Evolutionary conservation across 1,140 invertebrate genomes (phyloP).

Genomic region (Leptoteleia sp.): DNA sequence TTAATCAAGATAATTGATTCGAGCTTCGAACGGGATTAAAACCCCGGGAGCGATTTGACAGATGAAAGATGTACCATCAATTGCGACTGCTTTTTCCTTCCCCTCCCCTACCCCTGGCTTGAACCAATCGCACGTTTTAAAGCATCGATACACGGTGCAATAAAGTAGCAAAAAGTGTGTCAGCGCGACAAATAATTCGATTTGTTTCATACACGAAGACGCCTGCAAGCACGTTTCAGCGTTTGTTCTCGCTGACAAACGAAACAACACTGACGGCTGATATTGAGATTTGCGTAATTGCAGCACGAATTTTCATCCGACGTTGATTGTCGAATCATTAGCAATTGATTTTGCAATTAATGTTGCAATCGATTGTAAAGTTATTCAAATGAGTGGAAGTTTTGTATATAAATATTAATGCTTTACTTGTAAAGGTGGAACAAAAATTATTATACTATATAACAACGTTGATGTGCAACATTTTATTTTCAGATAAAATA

Average conservation of each 20-base stretch:
- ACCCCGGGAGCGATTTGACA: constrained; percentile 36
- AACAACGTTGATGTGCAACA: too few relatives aligned
- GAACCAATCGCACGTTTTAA: constrained; percentile 26
- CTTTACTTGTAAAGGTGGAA: too few relatives aligned
- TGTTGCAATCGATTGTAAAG: neutral
- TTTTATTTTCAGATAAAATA: too few relatives aligned
- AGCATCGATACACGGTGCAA: constrained; percentile 25
- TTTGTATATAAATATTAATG: too few relatives aligned
- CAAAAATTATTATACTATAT: too few relatives aligned
- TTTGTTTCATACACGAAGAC: constrained; percentile 34
- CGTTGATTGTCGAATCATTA: constrained; percentile 4
- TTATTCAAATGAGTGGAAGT: neutral
- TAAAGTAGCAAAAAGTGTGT: constrained; percentile 54
- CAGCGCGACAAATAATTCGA: constrained; percentile 52
- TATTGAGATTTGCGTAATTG: constrained; percentile 18
- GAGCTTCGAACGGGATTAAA: constrained; percentile 49
- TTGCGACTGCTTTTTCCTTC: constrained; percentile 18
- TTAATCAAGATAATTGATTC: constrained; percentile 61
- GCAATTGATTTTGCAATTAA: too few relatives aligned
- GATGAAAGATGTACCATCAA: constrained; percentile 47
- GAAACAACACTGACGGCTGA: constrained; percentile 18
- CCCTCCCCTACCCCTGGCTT: too few relatives aligned
- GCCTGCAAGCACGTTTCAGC: constrained; percentile 10
- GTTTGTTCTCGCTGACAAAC: constrained; percentile 8
- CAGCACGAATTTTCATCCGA: constrained; percentile 3